Base-by-base conservation (phyloP, 1,140 invertebrate species). In the Drosophila bifasciata region DNA sequence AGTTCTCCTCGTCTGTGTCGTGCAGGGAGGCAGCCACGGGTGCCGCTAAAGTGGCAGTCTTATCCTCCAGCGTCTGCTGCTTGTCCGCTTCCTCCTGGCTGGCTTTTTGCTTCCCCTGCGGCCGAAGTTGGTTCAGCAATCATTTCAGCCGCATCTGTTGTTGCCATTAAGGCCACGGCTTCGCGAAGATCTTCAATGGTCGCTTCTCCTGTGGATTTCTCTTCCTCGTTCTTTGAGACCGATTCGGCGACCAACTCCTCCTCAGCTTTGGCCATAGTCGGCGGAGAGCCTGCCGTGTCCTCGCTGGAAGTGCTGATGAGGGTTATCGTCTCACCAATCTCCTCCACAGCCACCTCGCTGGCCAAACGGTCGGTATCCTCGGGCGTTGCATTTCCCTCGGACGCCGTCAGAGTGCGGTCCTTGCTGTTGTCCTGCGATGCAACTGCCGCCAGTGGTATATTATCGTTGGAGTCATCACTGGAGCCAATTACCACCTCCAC, bases 1-100 rank as follows among this genome's bases (percentile, higher is more conserved):
- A 93, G 43, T 63, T 71, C 43, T 94, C 94, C 73, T 94, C 94
- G 59, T 94, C 93, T 0, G 93, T 93, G 49, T 94, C 93, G 0
- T 91, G 92, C 25, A 90, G 63, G 3, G 71, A 78, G 5, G 70
- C 76, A 1, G 68, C 48, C 9, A 11, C 19, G 0, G 62, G 45
- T 13, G 59, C 49, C 8, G 66, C 23, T 0, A 46, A 28, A 3
- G 36, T 39, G 0, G 25, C 16, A 2, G 28, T 5, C 19, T 67
- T 55, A 15, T 86, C 50, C 6, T 79, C 72, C 1, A 6, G 5
- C 8, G 25, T 17, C 4, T 7, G 8, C 7, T 28, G 1, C 11
- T 86, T 86, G 6, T 15, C 50, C 0, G 43, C 5, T 3, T 72
- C 59, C 9, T 77, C 61, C 5, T 63, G 73, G 16, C n/a, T 19